phyloP scores from a whole-genome alignment of 2,888 invertebrate genomes.

The Hyposoter didymator region DNA sequence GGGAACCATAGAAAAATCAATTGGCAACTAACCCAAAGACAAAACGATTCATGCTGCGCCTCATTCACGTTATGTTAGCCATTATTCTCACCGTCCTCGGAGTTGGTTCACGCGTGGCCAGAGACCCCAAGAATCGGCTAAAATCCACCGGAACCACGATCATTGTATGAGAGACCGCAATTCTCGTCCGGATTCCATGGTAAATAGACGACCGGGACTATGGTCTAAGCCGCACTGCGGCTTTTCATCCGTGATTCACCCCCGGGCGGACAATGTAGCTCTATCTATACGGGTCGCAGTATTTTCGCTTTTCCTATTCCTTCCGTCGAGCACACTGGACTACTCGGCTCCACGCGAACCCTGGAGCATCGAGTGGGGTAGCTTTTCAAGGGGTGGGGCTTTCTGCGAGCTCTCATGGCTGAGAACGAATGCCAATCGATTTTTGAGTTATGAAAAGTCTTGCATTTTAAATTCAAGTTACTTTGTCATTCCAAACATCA shows the following conservation, averaged over 20 bases:
- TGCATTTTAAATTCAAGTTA: not conserved
- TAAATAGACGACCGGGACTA: conserved; percentile 50
- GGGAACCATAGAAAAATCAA: conserved; percentile 10
- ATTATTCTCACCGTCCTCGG: conserved; percentile 14
- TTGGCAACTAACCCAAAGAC: not conserved
- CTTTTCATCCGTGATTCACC: conserved; percentile 52
- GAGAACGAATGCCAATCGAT: not conserved
- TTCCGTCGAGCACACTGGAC: conserved; percentile 36
- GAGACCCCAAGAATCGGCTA: conserved; percentile 28
- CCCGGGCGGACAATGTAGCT: conserved; percentile 23
- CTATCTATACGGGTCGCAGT: conserved; percentile 1
- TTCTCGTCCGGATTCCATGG: conserved; percentile 46
- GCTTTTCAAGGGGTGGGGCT: conserved; percentile 8
- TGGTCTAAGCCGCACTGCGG: conserved; percentile 51
- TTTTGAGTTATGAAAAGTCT: not conserved
- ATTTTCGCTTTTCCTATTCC: conserved; percentile 36
- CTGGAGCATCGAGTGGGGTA: conserved; percentile 5
- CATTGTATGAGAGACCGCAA: conserved; percentile 47
- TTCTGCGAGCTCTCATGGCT: not conserved
- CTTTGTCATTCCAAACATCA: not conserved
- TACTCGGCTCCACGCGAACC: conserved; percentile 23
- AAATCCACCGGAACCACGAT: conserved; percentile 33
- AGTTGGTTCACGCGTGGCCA: conserved; percentile 3
- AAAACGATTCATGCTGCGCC: not conserved
- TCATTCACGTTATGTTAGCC: not conserved